A percentile compares a stretch with the other conserved stretches of the same genome.
Conservation (phyloP, 2,888 invertebrate species). For the Pheosia gnoma region DNA sequence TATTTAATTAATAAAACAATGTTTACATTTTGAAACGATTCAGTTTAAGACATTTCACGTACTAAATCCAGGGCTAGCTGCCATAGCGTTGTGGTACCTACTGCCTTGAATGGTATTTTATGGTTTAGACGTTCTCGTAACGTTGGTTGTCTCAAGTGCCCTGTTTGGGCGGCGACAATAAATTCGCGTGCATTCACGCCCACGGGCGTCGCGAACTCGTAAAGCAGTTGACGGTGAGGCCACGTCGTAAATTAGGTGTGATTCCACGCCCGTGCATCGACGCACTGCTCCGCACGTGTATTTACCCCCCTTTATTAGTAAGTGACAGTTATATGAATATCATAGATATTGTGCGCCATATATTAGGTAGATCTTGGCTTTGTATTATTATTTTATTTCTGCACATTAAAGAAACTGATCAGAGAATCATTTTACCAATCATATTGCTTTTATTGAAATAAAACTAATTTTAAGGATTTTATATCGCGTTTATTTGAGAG, state of each 20-base stretch:
- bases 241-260: conserved; percentile 67
- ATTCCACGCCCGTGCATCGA: conserved; percentile 41
- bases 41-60: conserved; percentile 41
- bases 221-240: conserved; percentile 65
- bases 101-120: conserved; percentile 71
- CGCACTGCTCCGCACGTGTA: conserved; percentile 29
- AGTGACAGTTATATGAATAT: conserved; percentile 29
- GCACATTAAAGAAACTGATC: too few species aligned
- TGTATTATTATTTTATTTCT: too few species aligned
- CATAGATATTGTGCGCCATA: not conserved
- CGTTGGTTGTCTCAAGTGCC: conserved; percentile 45
- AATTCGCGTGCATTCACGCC: conserved; percentile 67
- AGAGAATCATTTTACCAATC: too few species aligned
- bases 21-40: too few species aligned
- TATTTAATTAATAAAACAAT: too few species aligned
- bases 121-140: conserved; percentile 56
- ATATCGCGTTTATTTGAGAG: too few species aligned
- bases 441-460: too few species aligned
- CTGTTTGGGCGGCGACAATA: conserved; percentile 61
- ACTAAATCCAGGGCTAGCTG: conserved; percentile 43
- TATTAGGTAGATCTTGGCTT: too few species aligned
- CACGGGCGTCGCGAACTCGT: conserved; percentile 64
- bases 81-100: conserved; percentile 48
- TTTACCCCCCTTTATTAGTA: conserved; percentile 21
- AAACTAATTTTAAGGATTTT: too few species aligned